phyloP scores from a whole-genome alignment of 2,888 invertebrate species.

The Strigamia maritima region DNA sequence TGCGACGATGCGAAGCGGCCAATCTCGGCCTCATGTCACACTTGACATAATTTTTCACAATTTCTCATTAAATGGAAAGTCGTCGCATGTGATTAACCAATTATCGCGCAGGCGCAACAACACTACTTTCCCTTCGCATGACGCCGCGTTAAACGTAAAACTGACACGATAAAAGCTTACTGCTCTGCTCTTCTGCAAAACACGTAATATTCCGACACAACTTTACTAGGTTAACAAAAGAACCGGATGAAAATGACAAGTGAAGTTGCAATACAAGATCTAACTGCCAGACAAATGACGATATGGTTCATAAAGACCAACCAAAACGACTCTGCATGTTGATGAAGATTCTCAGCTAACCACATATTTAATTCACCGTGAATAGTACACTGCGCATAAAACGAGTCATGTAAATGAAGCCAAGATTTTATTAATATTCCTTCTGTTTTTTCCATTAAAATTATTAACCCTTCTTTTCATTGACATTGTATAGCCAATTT shows the following conservation, averaged over 20 bases:
- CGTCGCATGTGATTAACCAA: conserved; percentile 35
- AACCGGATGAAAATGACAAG: conserved; percentile 15
- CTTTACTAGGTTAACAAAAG: conserved; percentile 10
- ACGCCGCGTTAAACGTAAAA: not conserved
- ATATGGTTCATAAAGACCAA: not conserved
- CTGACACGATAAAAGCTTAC: not conserved
- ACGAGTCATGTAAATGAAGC: not conserved
- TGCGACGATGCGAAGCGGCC: conserved; percentile 9
- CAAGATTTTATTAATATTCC: not conserved
- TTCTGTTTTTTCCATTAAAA: not conserved
- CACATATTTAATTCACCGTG: conserved; percentile 5
- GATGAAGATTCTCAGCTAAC: not conserved
- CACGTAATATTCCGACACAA: not conserved
- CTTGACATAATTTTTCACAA: conserved; percentile 35
- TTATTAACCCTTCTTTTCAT: not conserved
- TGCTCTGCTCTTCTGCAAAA: not conserved
- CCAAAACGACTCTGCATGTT: not conserved
- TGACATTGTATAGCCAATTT: not conserved
- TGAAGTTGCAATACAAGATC: conserved; percentile 15
- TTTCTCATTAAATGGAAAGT: conserved; percentile 29
- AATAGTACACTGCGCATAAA: not conserved
- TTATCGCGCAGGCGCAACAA: conserved; percentile 18
- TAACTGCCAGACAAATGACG: conserved; percentile 15
- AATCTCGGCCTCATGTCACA: conserved; percentile 26
- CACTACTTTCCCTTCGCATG: conserved; percentile 1